Evolutionary conservation across 2,888 invertebrate species (phyloP).

Genomic region (Diachrysia chrysitis): DNA sequence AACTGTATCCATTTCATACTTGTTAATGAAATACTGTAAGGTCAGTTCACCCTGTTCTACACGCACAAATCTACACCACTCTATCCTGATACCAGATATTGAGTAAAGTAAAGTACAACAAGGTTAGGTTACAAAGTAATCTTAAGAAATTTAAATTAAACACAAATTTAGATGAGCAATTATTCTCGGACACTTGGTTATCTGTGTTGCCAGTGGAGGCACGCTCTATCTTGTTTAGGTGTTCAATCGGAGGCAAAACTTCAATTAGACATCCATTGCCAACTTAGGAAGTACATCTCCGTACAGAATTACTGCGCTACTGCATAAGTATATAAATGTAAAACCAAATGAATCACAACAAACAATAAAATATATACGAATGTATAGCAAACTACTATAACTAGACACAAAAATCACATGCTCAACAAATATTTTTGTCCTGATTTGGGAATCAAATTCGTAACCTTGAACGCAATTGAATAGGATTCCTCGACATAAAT

Average conservation of each 20-base stretch:
- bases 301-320: background rate
- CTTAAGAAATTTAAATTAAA: too few species aligned
- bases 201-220: background rate
- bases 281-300: background rate
- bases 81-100: too few species aligned
- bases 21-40: too few species aligned
- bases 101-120: too few species aligned
- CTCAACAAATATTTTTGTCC: background rate
- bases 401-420: background rate
- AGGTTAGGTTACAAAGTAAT: too few species aligned
- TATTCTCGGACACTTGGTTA: background rate
- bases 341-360: background rate
- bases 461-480: slow-evolving; percentile 1
- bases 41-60: too few species aligned
- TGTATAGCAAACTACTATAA: background rate
- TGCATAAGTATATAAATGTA: background rate
- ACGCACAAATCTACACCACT: too few species aligned
- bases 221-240: background rate
- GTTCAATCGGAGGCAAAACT: background rate
- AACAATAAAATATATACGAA: background rate
- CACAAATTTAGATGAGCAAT: too few species aligned
- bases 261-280: background rate
- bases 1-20: too few species aligned
- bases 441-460: slow-evolving; percentile 7
- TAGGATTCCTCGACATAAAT: background rate